A percentile compares a stretch with the other conserved stretches of the same genome.
These are phyloP conservation scores for Andrena bucephala DNA, from an alignment of 2,888 invertebrate species.

Conservation along the genomic window DNA sequence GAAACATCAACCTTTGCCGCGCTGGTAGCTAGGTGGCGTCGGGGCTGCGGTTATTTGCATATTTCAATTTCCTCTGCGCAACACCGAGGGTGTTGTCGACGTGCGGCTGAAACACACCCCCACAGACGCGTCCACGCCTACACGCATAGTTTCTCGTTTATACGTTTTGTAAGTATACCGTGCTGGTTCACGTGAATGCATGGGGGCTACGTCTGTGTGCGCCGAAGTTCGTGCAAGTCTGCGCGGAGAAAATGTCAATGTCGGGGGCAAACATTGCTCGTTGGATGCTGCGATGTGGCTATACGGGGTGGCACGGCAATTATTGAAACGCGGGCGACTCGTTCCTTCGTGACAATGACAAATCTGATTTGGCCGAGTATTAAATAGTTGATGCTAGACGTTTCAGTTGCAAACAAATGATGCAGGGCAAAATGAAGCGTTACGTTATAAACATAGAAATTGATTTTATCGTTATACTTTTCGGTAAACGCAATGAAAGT, in stretches of 20 bases:
- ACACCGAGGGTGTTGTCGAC: slow-evolving; percentile 71
- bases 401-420: background rate
- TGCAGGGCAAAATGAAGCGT: background rate
- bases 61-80: slow-evolving; percentile 81
- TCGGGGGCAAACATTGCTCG: slow-evolving; percentile 59
- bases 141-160: slow-evolving; percentile 38
- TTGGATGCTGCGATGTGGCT: slow-evolving; percentile 40
- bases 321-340: slow-evolving; percentile 8
- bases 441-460: too few species aligned
- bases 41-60: slow-evolving; percentile 79
- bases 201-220: slow-evolving; percentile 21
- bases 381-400: background rate
- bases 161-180: slow-evolving; percentile 30
- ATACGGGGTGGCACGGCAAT: slow-evolving; percentile 19
- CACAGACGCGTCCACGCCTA: slow-evolving; percentile 29
- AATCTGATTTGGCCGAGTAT: background rate
- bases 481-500: background rate
- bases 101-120: slow-evolving; percentile 58
- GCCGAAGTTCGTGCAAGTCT: slow-evolving; percentile 37
- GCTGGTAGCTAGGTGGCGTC: slow-evolving; percentile 68
- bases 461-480: background rate
- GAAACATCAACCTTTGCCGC: slow-evolving; percentile 66
- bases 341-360: background rate
- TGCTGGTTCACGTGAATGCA: slow-evolving; percentile 27
- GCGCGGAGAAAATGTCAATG: slow-evolving; percentile 67